Percentiles rank a stretch among this genome's conserved stretches.
phyloP scores from a whole-genome alignment of 2,113 vertebrate species.

The Nerophis lumbriciformis region DNA sequence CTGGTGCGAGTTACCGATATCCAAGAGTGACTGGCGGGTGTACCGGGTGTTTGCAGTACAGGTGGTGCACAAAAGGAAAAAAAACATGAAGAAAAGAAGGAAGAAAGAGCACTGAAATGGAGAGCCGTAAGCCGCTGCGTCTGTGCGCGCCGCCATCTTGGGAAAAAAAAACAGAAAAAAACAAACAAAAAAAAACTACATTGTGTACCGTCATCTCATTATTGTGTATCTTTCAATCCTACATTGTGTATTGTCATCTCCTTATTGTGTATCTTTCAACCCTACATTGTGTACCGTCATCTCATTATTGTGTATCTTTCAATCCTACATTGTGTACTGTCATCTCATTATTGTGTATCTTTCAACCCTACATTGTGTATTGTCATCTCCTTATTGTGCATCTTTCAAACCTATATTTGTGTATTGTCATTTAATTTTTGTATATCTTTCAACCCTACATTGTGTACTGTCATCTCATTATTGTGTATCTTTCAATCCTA shows the following conservation, averaged over 20 bases:
- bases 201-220: no score
- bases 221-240: slow-evolving; percentile 66
- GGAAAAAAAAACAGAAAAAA: no score
- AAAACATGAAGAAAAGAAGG: no score
- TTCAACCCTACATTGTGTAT: slow-evolving; percentile 45
- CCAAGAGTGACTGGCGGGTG: no score
- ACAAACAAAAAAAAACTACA: no score
- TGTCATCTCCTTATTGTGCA: slow-evolving; percentile 50
- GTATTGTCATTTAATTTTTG: slow-evolving; percentile 32
- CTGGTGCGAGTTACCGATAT: no score
- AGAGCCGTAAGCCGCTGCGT: no score
- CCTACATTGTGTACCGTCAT: slow-evolving; percentile 23
- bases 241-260: not conserved
- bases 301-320: slow-evolving; percentile 62
- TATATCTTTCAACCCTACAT: slow-evolving; percentile 63
- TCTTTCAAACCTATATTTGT: slow-evolving; percentile 58
- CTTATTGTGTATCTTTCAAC: slow-evolving; percentile 62
- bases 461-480: no score
- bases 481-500: slow-evolving; percentile 67
- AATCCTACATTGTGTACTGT: slow-evolving; percentile 39
- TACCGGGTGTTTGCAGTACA: no score
- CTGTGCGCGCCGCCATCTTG: no score
- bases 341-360: slow-evolving; percentile 52
- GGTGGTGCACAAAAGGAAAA: no score
- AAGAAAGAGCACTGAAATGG: no score